Base-by-base conservation (phyloP, 2,113 vertebrate genomes). In the Grallaria varia region DNA sequence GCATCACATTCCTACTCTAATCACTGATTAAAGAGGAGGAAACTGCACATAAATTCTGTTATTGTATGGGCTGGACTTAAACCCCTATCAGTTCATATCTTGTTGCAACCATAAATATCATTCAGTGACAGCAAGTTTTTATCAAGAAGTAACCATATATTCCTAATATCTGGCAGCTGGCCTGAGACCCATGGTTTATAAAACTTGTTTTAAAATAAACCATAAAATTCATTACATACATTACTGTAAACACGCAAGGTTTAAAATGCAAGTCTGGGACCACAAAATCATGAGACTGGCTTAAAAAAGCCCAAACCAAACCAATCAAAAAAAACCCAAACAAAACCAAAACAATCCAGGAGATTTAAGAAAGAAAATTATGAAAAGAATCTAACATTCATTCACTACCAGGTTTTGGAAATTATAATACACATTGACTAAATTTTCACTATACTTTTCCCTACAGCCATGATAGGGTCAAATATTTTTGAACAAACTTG, bases 41-140 rank as follows among this genome's bases (percentile, higher is more conserved):
- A 96, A 95, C 83, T 68, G 83, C 86, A 75, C 83, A 94, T 94
- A 94, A 96, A 95, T 94, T 94, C 56, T 93, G 45, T 52, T 89
- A 84, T 53, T 95, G 40, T 80, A 84, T 10, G 30, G 66, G 40
- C 39, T 89, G 73, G 72, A 89, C 53, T 84, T 80, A 89, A 93
- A 87, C 9, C 18, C 40, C 25, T 89, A 94, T 90, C 90, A 63
- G 64, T 83, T 93, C 68, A 19, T 92, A 71, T 58, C 72, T 89
- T 66, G 44, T 68, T 86, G 74, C 40, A 91, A 56, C 45, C 18
- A 69, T 82, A 89, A 79, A 95, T 79, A 40, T 83, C 96, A 63
- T 56, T 45, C 74, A 50, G 87, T 39, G 76, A 90, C 50, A 92
- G 64, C 10, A 79, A 78, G 40, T 71, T 86, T 94, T 89, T 87